Base-by-base conservation (phyloP, 2,113 vertebrate genomes). In the Tamias sibiricus region DNA sequence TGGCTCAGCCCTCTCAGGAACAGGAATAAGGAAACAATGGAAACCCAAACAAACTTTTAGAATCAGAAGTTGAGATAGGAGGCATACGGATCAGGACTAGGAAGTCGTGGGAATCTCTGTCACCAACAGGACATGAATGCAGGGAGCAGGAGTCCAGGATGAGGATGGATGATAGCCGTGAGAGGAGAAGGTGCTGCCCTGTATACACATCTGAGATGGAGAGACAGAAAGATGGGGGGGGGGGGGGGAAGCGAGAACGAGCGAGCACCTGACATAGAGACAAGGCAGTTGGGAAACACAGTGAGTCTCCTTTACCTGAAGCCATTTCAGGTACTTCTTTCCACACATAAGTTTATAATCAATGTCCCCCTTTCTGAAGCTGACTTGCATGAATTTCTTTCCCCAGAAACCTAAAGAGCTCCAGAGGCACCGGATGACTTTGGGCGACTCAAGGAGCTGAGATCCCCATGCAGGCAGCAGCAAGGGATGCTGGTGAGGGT, bases 401-500 rank as follows among this genome's bases (percentile, higher is more conserved):
- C 11, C 30, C 8, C 42, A 64, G n/a, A n/a, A 64, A 89, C 30
- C 62, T 42, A n/a, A 57, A 40, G 44, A 76, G 5, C 49, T 37
- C 13, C n/a, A 42, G n/a, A 89, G 54, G 37, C 37, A 89, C 22
- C 42, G 20, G n/a, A 26, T 81, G 35, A 40, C n/a, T 54, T 54
- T 44, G n/a, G 14, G 11, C 37, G 52, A n/a, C 87, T 22, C 20
- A 66, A 11, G 79, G 37, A 8, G 4, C 42, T 32, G 44, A 86
- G 44, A 68, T 6, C 69, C 22, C 69, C 28, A 47, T 4, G 24
- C 2, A 44, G 28, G 68, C 42, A 47, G 12, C 32, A 42, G n/a
- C 0, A 6, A 30, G 14, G 8, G 16, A 28, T 8, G n/a, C 16
- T 3, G 11, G 42, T 76, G 14, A 44, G n/a, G 24, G 5, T 9